Conservation (phyloP, 1,140 invertebrate genomes). For the Steinernema khuongi region DNA sequence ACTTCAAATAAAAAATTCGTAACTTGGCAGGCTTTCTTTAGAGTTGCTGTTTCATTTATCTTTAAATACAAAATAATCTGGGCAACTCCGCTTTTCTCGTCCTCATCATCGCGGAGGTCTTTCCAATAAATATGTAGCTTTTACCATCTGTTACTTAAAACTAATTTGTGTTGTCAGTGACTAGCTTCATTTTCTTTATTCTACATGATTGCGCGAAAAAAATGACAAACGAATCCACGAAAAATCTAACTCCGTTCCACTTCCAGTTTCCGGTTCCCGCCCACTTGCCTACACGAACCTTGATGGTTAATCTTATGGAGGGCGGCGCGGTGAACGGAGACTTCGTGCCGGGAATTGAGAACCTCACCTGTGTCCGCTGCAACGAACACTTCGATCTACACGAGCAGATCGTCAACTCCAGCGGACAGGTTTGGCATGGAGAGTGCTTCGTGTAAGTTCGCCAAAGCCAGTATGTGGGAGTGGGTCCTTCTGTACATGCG, state of each 20-base stretch:
- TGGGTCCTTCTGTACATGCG: too few species aligned
- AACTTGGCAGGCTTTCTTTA: too few species aligned
- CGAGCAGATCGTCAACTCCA: slow-evolving; percentile 97
- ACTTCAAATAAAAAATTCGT: too few species aligned
- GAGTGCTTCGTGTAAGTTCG: slow-evolving; percentile 93
- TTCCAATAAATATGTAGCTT: too few species aligned
- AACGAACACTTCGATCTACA: slow-evolving; percentile 61
- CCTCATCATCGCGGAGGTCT: too few species aligned
- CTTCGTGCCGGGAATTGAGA: slow-evolving; percentile 34
- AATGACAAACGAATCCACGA: background rate
- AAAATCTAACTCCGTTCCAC: background rate
- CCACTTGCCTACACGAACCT: background rate
- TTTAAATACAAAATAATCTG: too few species aligned
- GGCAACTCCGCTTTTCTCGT: too few species aligned
- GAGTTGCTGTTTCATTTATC: too few species aligned
- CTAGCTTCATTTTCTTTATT: too few species aligned
- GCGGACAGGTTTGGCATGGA: slow-evolving; percentile 95
- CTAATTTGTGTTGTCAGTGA: too few species aligned
- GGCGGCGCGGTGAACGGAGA: slow-evolving; percentile 28
- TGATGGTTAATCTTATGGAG: slow-evolving; percentile 9
- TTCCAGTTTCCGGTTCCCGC: background rate
- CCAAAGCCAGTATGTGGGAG: slow-evolving; percentile 17
- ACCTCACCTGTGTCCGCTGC: slow-evolving; percentile 42
- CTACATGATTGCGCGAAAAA: too few species aligned
- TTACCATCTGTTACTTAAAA: too few species aligned